Evolutionary conservation across 2,888 invertebrate genomes (phyloP).

Genomic region (Amblyjoppa proteus): DNA sequence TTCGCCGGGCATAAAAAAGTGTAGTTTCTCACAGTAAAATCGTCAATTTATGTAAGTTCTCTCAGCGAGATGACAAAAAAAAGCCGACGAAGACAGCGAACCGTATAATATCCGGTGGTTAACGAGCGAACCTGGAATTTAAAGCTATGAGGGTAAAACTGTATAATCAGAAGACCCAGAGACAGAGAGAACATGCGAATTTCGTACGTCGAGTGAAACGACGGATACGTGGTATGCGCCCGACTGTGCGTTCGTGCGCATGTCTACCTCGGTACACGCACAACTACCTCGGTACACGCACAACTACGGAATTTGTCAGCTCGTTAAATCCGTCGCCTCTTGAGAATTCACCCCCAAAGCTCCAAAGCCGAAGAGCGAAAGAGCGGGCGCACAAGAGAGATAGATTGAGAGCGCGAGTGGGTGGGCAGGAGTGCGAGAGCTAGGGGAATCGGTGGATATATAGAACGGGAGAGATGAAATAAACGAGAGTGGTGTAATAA

Average conservation of each 20-base stretch:
- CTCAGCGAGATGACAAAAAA: neutral
- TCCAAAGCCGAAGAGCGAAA: slow-evolving; percentile 24
- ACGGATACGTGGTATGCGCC: neutral
- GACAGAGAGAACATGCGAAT: neutral
- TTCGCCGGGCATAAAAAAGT: neutral
- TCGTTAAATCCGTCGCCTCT: slow-evolving; percentile 33
- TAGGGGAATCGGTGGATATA: slow-evolving; percentile 5
- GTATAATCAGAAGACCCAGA: neutral
- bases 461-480: slow-evolving; percentile 38
- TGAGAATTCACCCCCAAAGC: slow-evolving; percentile 41
- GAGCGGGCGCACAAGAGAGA: neutral
- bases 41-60: neutral
- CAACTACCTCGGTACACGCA: slow-evolving; percentile 7
- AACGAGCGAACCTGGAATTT: neutral
- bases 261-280: neutral
- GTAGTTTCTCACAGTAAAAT: too few species aligned
- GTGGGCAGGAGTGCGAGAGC: neutral
- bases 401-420: neutral
- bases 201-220: neutral
- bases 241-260: slow-evolving; percentile 1
- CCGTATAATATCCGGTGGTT: neutral
- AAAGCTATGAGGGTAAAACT: neutral
- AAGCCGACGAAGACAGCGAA: neutral
- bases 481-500: slow-evolving; percentile 44
- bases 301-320: slow-evolving; percentile 28